These are phyloP conservation scores for Dynastes maya DNA, from an alignment of 2,888 invertebrate species.

Conservation along the genomic window DNA sequence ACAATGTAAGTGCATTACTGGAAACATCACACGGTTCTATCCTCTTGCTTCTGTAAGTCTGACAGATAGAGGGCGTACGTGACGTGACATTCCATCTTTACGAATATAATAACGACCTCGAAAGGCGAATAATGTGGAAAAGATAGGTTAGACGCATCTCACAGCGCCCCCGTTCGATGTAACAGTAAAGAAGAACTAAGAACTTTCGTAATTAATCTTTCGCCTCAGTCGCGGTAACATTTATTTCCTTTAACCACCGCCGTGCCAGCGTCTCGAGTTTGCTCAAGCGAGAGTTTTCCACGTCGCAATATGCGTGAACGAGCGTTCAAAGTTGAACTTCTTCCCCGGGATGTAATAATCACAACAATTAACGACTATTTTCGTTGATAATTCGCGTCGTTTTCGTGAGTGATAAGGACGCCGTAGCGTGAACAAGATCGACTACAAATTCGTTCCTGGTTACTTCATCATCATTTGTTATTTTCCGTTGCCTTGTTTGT, in stretches of 20 bases:
- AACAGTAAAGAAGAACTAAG: background rate
- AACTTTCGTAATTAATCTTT: conserved; percentile 13
- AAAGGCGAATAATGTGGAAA: no score
- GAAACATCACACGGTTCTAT: background rate
- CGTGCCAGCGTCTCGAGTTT: background rate
- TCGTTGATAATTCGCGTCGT: background rate
- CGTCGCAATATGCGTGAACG: background rate
- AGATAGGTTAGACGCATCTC: background rate
- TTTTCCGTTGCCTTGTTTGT: no score
- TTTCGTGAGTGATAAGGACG: background rate
- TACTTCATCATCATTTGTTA: no score
- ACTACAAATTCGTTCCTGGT: background rate
- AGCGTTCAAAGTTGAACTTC: background rate
- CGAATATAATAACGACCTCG: no score
- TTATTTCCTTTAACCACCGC: background rate
- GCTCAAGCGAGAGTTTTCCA: no score
- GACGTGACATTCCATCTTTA: conserved; percentile 3
- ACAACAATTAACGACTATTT: conserved; percentile 1
- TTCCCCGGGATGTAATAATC: background rate
- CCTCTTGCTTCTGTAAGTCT: no score
- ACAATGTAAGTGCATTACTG: background rate
- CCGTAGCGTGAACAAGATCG: background rate
- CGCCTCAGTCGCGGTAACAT: background rate
- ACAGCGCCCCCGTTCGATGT: background rate
- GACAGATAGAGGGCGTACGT: background rate